Evolutionary conservation across 1,140 invertebrate genomes (phyloP), one percentile per base, ranked within the genome.

Genomic region (Ceratina japonica): DNA sequence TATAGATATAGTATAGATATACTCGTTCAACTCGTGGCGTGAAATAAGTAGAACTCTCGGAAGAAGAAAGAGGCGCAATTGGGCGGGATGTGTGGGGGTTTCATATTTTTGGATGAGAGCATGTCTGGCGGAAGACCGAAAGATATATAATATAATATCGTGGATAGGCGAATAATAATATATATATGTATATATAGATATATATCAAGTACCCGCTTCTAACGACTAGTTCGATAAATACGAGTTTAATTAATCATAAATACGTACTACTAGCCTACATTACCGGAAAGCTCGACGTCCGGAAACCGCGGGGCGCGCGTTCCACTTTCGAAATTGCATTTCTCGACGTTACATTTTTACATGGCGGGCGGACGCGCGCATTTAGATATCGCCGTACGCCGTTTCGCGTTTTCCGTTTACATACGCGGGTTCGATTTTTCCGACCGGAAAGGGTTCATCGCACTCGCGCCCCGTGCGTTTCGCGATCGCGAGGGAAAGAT

Each of bases 221-320:
- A 91, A 90, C 87, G 86, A 90, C 88, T 89, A 91, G 88, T 91
- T 88, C 83, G 75, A 87, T 87, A 81, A 85, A 87, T 87, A 88
- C 86, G 85, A 90, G 86, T 83, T 82, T 87, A 80, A 87, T 88
- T 87, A 84, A 85, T 88, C 81, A 88, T 88, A 79, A 61, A 88
- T 91, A 91, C 86, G 85, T 90, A 91, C 90, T 91, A 91, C 90
- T 90, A 86, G 85, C 87, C 87, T 86, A 88, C 65, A 82, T 79
- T 86, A 85, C 80, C 54, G 68, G n/a, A 22, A 20, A 31, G 37
- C 37, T 24, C 70, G 75, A 58, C 72, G 18, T 51, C 37, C 37
- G n/a, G 68, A 65, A 75, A 58, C 56, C 16, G 13, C 24, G 66
- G 78, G 66, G 49, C 51, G 20, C 44, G 27, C 31, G 24, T 62